Percentiles rank a stretch among this genome's conserved stretches.
Evolutionary conservation across 1,140 invertebrate genomes (phyloP).

Genomic region (Hyles vespertilio): DNA sequence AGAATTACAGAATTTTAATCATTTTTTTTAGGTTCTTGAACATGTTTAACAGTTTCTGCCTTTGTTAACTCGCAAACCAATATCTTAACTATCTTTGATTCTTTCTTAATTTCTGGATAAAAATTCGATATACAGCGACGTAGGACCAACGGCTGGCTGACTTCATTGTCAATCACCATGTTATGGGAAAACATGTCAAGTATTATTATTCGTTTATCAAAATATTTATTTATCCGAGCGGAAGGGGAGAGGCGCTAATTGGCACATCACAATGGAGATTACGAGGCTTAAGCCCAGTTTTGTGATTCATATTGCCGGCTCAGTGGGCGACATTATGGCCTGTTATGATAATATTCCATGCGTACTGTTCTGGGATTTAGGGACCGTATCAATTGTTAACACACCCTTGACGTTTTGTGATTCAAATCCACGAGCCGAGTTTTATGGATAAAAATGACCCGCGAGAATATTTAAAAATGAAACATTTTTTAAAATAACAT

Average conservation of each 20-base stretch:
- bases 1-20: too few relatives aligned
- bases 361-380: constrained; percentile 5
- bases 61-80: too few relatives aligned
- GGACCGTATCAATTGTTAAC: constrained; percentile 1
- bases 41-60: too few relatives aligned
- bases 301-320: constrained; percentile 62
- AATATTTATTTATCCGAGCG: constrained; percentile 69
- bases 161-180: constrained; percentile 1
- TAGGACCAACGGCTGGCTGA: too few relatives aligned
- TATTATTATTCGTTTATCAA: constrained; percentile 40
- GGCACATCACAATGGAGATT: constrained; percentile 69
- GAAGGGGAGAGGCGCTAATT: constrained; percentile 69
- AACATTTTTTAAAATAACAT: constrained; percentile 1
- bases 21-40: too few relatives aligned
- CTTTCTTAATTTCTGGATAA: too few relatives aligned
- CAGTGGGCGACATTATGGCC: constrained; percentile 58
- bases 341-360: constrained; percentile 9
- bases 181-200: constrained; percentile 14
- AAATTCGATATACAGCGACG: too few relatives aligned
- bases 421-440: constrained; percentile 2
- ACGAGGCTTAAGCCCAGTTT: constrained; percentile 60
- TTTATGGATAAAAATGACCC: neutral
- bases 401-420: constrained; percentile 8
- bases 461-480: neutral
- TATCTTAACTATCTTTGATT: too few relatives aligned